Base-by-base conservation (phyloP, 2,888 invertebrate species). In the Vandiemenella viatica region DNA sequence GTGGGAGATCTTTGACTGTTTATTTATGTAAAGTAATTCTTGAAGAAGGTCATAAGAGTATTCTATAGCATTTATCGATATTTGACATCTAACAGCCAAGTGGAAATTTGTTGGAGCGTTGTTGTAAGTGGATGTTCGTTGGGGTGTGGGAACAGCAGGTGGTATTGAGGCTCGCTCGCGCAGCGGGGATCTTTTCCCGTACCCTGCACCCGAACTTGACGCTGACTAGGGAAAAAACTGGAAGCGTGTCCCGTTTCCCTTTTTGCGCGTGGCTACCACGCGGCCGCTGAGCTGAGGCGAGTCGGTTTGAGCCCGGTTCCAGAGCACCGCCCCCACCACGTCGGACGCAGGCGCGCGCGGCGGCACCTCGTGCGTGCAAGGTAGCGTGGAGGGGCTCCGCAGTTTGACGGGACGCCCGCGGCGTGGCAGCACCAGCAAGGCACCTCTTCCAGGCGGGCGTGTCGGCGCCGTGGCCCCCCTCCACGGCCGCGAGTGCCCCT, bases 401-500 rank as follows among this genome's bases (percentile, higher is more conserved):
- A 15, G 15, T 13, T 32, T 32, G 13, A 13, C 32, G 13, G 32
- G 13, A 15, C 32, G 15, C 13, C 32, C 32, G 13, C 32, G 32
- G 13, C 5, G 4, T 5, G 13, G 4, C 5, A 10, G 4, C 32
- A 15, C 32, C 32, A 13, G 13, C 10, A 10, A 13, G 26, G 10
- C 26, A n/a, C 8, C 3, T 15, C 4, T 15, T 4, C 32, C 32
- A 13, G 38, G 38, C 38, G 38, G 38, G 38, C 16, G 38, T 20
- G 42, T 19, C 42, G 42, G 20, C 42, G n/a, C 19, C 18, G 13
- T 13, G 16, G 19, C 19, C 19, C 42, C 42, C 42, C 42, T 18
- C 42, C 42, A 18, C 42, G 13, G 38, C 19, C 42, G 42, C 18
- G 18, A 13, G 19, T n/a, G 13, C 42, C 10, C n/a, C 60, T 55